These are phyloP conservation scores for Dicrurus megarhynchus DNA, from an alignment of 2,113 vertebrate genomes.

Conservation along the genomic window DNA sequence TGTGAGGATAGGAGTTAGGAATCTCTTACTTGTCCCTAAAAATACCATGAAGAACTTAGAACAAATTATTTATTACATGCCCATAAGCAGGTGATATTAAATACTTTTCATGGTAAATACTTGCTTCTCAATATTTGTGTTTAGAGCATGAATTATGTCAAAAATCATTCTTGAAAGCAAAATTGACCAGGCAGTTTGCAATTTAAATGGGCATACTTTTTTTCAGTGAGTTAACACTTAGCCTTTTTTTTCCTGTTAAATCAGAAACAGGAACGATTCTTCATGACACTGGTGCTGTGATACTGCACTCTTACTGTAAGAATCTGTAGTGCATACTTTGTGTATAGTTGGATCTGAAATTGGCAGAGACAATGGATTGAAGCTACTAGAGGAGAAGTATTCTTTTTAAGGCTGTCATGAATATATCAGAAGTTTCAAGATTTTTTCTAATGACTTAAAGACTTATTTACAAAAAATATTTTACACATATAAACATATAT, in stretches of 20 bases:
- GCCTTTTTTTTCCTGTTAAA: neutral
- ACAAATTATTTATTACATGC: neutral
- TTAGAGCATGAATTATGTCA: neutral
- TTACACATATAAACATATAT: neutral
- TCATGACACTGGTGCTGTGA: neutral
- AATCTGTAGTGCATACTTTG: neutral
- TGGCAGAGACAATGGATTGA: neutral
- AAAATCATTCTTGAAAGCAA: neutral
- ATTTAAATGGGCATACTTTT: neutral
- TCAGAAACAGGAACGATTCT: neutral
- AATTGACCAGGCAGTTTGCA: neutral
- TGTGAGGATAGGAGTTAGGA: neutral
- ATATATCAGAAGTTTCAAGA: neutral
- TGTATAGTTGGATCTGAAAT: neutral
- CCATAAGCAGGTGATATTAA: neutral
- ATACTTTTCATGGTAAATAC: neutral
- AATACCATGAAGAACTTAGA: neutral
- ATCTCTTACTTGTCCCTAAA: neutral
- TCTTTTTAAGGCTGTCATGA: neutral
- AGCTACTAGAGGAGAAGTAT: neutral
- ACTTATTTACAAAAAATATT: neutral
- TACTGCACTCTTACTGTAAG: neutral
- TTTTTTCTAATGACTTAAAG: neutral
- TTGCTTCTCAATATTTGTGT: neutral
- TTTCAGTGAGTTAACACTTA: neutral